A percentile compares a stretch with the other conserved stretches of the same genome.
These are phyloP conservation scores for Pilophorus perplexus DNA, from an alignment of 2,888 invertebrate species.

Conservation along the genomic window DNA sequence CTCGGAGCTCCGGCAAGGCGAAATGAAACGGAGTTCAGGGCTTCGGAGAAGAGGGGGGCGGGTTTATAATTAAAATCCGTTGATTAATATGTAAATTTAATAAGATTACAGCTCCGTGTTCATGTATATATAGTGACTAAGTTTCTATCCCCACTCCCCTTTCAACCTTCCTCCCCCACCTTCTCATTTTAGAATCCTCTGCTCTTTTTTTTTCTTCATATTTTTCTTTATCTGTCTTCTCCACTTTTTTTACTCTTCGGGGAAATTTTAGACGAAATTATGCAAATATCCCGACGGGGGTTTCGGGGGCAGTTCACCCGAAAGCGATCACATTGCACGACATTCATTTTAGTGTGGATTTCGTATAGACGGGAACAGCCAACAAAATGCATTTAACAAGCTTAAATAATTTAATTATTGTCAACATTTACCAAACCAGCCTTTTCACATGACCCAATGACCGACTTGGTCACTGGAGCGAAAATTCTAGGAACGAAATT, in stretches of 20 bases:
- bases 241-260: not conserved
- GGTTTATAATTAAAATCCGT: conserved; percentile 93
- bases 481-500: too few species aligned
- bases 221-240: conserved; percentile 30
- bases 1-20: conserved; percentile 54
- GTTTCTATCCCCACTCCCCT: conserved; percentile 42
- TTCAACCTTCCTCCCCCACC: not conserved
- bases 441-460: too few species aligned
- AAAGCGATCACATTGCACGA: too few species aligned
- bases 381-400: too few species aligned
- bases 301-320: too few species aligned
- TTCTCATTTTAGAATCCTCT: conserved; percentile 14
- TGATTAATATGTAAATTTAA: conserved; percentile 98
- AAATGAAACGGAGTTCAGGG: conserved; percentile 42
- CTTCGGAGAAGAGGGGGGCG: conserved; percentile 54
- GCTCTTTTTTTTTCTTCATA: conserved; percentile 15
- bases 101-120: conserved; percentile 83
- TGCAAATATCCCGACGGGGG: not conserved
- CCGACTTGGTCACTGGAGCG: too few species aligned
- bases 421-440: too few species aligned
- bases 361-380: too few species aligned
- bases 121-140: conserved; percentile 49
- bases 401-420: too few species aligned
- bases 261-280: not conserved
- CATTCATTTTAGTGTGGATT: too few species aligned